Percentiles rank a stretch among this genome's conserved stretches.
phyloP scores from a whole-genome alignment of 2,113 vertebrate species.

The Petroica traversi region DNA sequence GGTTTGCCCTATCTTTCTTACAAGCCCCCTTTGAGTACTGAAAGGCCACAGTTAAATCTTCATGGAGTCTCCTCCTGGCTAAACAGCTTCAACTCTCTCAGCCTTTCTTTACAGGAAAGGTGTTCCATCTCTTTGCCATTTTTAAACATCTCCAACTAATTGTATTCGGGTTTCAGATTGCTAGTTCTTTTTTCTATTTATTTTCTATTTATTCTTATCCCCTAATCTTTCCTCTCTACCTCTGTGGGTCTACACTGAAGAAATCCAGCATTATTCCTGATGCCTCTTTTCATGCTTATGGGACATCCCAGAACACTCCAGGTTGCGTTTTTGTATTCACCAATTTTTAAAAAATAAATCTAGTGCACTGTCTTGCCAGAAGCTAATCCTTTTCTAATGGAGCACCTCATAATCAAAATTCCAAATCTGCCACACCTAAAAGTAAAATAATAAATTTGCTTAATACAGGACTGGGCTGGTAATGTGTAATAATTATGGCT shows the following conservation, averaged over 20 bases:
- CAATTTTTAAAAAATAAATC: background rate
- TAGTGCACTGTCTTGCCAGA: background rate
- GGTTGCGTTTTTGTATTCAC: background rate
- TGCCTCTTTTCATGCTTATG: background rate
- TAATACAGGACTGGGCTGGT: background rate
- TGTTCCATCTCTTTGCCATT: background rate
- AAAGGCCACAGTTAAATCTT: background rate
- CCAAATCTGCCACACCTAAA: slow-evolving; percentile 3
- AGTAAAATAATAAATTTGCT: slow-evolving; percentile 16
- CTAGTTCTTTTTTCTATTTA: too few species aligned
- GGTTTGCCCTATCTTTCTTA: background rate
- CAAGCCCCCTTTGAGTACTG: background rate
- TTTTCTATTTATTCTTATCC: too few species aligned
- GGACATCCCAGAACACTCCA: background rate
- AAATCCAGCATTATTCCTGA: background rate
- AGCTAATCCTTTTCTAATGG: background rate
- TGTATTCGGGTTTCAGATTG: background rate
- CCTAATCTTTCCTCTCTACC: background rate
- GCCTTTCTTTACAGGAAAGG: background rate
- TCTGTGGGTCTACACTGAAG: background rate
- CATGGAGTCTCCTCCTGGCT: background rate
- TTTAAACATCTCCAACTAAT: background rate
- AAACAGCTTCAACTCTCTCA: background rate
- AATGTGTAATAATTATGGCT: slow-evolving; percentile 22
- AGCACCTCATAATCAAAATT: background rate